phyloP scores from a whole-genome alignment of 2,797 vertebrate species.

The Prionace glauca region DNA sequence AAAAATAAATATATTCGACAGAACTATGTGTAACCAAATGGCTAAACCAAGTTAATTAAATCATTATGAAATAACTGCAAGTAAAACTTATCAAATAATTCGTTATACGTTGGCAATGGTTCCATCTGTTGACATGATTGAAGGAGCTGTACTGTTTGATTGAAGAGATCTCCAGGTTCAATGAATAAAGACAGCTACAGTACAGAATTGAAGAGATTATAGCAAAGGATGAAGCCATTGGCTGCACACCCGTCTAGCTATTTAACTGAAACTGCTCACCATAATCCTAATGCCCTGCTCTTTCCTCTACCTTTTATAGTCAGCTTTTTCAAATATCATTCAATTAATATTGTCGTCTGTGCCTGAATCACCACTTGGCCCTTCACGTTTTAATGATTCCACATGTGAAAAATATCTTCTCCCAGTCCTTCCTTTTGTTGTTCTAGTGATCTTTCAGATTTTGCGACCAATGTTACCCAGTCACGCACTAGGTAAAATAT shows the following conservation, averaged over 20 bases:
- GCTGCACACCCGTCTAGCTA: background rate
- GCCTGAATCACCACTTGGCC: background rate
- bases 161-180: background rate
- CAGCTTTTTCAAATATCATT: background rate
- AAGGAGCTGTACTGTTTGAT: background rate
- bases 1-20: background rate
- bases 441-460: background rate
- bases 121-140: background rate
- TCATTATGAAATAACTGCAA: background rate
- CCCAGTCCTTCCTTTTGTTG: background rate
- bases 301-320: background rate
- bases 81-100: background rate
- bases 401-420: background rate
- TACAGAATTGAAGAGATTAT: background rate
- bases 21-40: background rate
- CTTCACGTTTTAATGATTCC: background rate
- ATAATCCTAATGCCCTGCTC: background rate
- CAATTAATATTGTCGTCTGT: too few species aligned
- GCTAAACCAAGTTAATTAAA: background rate
- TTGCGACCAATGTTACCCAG: background rate
- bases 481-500: background rate
- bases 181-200: background rate
- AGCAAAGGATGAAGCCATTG: background rate
- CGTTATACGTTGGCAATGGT: background rate
- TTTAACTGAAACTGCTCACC: background rate